A percentile compares a stretch with the other conserved stretches of the same genome.
phyloP scores from a whole-genome alignment of 2,113 vertebrate species.

The Thamnophis sirtalis region DNA sequence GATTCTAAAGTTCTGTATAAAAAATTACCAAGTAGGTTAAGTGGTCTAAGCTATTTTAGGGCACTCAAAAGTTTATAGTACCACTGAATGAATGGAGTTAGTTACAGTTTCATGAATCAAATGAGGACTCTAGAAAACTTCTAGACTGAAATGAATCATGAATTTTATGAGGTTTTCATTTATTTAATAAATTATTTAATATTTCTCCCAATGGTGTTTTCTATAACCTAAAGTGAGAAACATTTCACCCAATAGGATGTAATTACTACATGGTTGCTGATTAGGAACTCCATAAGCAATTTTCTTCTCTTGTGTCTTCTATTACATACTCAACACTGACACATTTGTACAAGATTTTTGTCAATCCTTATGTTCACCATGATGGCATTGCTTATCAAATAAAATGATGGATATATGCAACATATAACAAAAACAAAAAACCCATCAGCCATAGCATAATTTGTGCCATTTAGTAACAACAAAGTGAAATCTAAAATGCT shows the following conservation, averaged over 20 bases:
- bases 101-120: neutral
- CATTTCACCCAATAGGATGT: neutral
- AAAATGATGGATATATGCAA: neutral
- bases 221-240: neutral
- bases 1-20: no score
- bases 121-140: neutral
- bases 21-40: no score
- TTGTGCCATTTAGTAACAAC: neutral
- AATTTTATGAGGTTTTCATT: neutral
- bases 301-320: neutral
- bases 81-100: neutral
- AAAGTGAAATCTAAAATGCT: neutral
- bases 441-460: neutral
- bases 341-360: neutral
- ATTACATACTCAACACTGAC: neutral
- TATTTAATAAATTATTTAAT: neutral
- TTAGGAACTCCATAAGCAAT: neutral
- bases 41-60: neutral
- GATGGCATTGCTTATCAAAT: neutral
- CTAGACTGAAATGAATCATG: neutral
- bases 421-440: neutral
- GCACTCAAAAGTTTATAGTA: neutral
- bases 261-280: neutral
- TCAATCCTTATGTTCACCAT: neutral
- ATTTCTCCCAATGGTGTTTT: neutral